Evolutionary conservation across 2,113 vertebrate species (phyloP).

Genomic region (Proterorhinus semilunaris): DNA sequence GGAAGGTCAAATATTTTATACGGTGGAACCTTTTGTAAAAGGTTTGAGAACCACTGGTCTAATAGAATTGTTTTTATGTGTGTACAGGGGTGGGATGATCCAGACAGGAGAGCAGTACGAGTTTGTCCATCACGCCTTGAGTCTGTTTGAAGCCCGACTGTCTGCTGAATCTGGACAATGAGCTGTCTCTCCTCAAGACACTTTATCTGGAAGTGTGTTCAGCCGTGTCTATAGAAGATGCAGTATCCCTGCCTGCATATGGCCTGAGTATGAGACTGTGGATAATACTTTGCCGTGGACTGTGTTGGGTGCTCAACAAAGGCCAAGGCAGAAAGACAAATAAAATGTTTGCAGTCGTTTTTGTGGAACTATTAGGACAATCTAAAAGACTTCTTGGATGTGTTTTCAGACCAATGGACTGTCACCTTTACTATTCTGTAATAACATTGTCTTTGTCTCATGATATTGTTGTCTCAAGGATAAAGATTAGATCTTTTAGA

Average conservation of each 20-base stretch:
- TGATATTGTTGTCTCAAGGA: conserved; percentile 19
- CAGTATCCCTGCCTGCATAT: conserved; percentile 3
- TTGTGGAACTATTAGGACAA: conserved; percentile 18
- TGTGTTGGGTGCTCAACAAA: conserved; percentile 24
- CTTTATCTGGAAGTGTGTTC: conserved; percentile 14
- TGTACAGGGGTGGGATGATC: conserved; percentile 92
- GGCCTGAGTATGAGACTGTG: not conserved
- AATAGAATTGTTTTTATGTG: not conserved
- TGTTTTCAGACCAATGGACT: conserved; percentile 13
- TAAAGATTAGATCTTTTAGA: conserved; percentile 47
- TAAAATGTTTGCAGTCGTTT: conserved; percentile 58
- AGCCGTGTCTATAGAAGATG: conserved; percentile 6
- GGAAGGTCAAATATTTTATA: not conserved
- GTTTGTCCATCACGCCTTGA: conserved; percentile 93
- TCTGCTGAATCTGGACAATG: conserved; percentile 83
- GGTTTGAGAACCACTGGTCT: not conserved
- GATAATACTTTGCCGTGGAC: conserved; percentile 2
- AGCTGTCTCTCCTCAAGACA: conserved; percentile 44
- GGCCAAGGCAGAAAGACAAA: conserved; percentile 61
- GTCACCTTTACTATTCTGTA: conserved; percentile 16
- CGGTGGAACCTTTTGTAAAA: not conserved
- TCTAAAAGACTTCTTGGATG: conserved; percentile 18
- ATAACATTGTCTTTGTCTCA: conserved; percentile 35
- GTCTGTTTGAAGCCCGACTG: conserved; percentile 86
- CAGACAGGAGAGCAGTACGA: conserved; percentile 98